Conservation (phyloP, 2,888 invertebrate genomes). For the Calephelis perditalis region DNA sequence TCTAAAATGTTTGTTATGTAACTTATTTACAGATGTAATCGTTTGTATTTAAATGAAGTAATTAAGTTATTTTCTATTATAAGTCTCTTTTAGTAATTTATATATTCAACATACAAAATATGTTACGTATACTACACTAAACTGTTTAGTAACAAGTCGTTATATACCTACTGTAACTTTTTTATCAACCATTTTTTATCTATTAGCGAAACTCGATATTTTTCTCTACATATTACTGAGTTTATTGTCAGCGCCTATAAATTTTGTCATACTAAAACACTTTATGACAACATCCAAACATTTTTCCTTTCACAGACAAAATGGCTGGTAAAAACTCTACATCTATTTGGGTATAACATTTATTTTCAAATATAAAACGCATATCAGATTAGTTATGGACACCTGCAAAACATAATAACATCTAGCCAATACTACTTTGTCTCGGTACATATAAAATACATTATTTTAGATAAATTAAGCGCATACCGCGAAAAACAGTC, state of each 20-base stretch:
- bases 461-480: background rate
- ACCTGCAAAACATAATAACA: conserved; percentile 4
- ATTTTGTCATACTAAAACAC: background rate
- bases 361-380: background rate
- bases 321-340: conserved; percentile 2
- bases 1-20: too few relatives aligned
- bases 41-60: too few relatives aligned
- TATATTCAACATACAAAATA: too few relatives aligned
- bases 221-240: background rate
- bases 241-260: background rate
- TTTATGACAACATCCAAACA: background rate
- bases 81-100: too few relatives aligned
- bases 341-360: background rate
- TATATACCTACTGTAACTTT: too few relatives aligned
- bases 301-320: background rate
- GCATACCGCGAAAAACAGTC: conserved; percentile 11
- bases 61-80: too few relatives aligned
- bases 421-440: conserved; percentile 10
- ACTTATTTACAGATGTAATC: too few relatives aligned
- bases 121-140: too few relatives aligned
- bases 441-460: conserved; percentile 1
- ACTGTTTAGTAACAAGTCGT: too few relatives aligned
- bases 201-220: too few relatives aligned
- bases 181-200: too few relatives aligned
- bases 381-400: background rate